phyloP scores from a whole-genome alignment of 2,888 invertebrate species.

The Andrena bicolor region DNA sequence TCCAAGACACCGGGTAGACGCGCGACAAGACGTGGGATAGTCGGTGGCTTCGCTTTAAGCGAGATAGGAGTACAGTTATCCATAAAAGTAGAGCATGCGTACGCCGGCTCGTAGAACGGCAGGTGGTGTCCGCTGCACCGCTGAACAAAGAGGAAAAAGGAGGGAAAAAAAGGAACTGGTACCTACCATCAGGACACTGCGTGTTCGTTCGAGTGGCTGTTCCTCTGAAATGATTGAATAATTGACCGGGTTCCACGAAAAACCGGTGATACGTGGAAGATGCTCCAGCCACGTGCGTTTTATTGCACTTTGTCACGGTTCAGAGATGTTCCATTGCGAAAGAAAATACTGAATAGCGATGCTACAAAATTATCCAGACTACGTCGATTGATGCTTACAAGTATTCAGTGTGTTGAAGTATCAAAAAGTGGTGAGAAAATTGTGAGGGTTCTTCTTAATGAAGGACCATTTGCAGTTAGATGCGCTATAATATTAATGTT shows the following conservation, averaged over 20 bases:
- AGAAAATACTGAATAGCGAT: too few relatives aligned
- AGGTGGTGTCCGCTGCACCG: conserved; percentile 76
- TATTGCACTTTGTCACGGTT: conserved; percentile 11
- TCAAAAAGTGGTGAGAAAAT: too few relatives aligned
- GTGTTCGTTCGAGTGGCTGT: conserved; percentile 41
- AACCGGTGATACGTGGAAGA: conserved; percentile 35
- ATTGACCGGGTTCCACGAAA: conserved; percentile 43
- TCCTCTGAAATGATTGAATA: conserved; percentile 62
- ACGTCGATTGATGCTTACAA: too few relatives aligned
- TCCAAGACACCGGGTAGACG: conserved; percentile 58
- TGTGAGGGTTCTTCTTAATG: too few relatives aligned
- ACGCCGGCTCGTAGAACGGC: conserved; percentile 71
- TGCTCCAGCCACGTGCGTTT: conserved; percentile 14
- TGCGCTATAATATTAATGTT: too few relatives aligned
- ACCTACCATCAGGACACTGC: conserved; percentile 62
- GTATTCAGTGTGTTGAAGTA: too few relatives aligned
- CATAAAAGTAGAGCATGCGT: conserved; percentile 79
- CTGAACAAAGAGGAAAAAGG: conserved; percentile 72
- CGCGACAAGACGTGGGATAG: conserved; percentile 58
- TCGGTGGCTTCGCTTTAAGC: conserved; percentile 67
- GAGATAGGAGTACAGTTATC: conserved; percentile 77
- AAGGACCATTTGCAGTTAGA: too few relatives aligned
- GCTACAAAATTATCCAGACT: too few relatives aligned
- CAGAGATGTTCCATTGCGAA: too few relatives aligned
- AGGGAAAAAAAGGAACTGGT: conserved; percentile 48